phyloP scores from a whole-genome alignment of 2,113 vertebrate genomes.

The Pedetes capensis region DNA sequence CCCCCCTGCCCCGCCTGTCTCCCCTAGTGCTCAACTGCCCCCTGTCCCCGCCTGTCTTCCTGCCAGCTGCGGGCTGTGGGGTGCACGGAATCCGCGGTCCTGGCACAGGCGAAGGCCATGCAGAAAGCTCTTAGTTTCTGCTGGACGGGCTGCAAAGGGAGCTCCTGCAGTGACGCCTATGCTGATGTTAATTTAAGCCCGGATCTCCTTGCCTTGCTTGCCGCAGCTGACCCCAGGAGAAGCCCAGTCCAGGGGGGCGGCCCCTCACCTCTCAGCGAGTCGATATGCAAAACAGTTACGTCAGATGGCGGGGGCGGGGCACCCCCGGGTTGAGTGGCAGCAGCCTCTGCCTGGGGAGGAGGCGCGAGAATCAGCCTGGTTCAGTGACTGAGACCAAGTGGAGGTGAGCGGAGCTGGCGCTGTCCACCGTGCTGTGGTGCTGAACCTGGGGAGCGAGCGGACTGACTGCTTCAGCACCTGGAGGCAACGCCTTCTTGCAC shows the following conservation, averaged over 20 bases:
- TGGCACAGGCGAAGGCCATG: rapidly evolving
- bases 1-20: no score
- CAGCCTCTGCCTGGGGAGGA: constrained; percentile 17
- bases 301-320: constrained; percentile 67
- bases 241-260: not conserved
- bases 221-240: not conserved
- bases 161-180: not conserved
- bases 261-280: not conserved
- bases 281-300: constrained; percentile 67
- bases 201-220: not conserved
- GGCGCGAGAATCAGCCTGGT: constrained; percentile 60
- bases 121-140: not conserved
- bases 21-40: not conserved
- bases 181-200: not conserved
- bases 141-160: not conserved
- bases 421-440: constrained; percentile 68
- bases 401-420: constrained; percentile 66
- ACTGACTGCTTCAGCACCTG: not conserved
- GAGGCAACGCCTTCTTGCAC: constrained; percentile 50
- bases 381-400: constrained; percentile 67
- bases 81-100: rapidly evolving
- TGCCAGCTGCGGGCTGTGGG: no score
- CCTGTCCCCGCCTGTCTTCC: not conserved
- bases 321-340: constrained; percentile 55
- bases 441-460: constrained; percentile 32